These are phyloP conservation scores for Nannospalax galili DNA, from an alignment of 2,113 vertebrate genomes.

Conservation along the genomic window DNA sequence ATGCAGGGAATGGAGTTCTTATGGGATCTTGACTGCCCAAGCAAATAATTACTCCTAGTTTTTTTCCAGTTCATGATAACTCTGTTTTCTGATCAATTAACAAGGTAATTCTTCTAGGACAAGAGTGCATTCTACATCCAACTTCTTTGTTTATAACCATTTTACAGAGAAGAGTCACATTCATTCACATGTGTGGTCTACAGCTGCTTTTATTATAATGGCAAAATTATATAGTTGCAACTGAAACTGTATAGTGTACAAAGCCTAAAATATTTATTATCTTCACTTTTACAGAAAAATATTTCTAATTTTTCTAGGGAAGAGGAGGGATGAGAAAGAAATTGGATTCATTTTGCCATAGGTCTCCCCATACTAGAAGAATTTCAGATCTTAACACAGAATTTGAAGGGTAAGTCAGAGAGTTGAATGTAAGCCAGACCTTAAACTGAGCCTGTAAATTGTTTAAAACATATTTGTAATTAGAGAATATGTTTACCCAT, in stretches of 20 bases:
- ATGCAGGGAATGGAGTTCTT: not conserved
- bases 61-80: not conserved
- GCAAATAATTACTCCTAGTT: not conserved
- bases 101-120: not conserved
- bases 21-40: not conserved
- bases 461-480: slow-evolving; percentile 34
- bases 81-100: not conserved
- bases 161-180: not conserved
- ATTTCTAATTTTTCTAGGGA: not conserved
- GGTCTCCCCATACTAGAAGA: not conserved
- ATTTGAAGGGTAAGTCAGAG: not conserved
- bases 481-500: not conserved
- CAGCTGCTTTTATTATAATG: not conserved
- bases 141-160: slow-evolving; percentile 10
- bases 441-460: slow-evolving; percentile 35
- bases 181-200: not conserved
- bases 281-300: not conserved
- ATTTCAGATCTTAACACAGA: slow-evolving; percentile 13
- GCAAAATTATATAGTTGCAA: not conserved
- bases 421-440: not conserved
- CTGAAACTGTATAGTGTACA: not conserved
- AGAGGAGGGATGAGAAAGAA: not conserved
- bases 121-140: not conserved
- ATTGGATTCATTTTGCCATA: not conserved
- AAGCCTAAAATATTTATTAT: slow-evolving; percentile 2